These are phyloP conservation scores for Brachyhypopomus occidentalis DNA, from an alignment of 2,113 vertebrate genomes.

Conservation along the genomic window DNA sequence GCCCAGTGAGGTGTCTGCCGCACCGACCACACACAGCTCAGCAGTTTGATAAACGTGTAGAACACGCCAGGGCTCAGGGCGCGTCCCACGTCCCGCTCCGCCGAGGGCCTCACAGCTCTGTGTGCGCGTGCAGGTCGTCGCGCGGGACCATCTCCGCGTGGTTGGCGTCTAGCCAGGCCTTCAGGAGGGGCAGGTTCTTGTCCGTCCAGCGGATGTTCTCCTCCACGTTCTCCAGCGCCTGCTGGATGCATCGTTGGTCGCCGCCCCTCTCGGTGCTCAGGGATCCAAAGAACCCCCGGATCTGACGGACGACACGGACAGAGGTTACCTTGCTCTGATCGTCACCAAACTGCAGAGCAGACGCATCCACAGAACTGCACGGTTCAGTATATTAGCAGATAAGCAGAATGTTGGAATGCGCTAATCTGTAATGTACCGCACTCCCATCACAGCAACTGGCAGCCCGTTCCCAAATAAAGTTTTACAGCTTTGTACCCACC, in stretches of 20 bases:
- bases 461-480: too few relatives aligned
- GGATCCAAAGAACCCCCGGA: slow-evolving; percentile 81
- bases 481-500: slow-evolving; percentile 63
- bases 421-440: too few relatives aligned
- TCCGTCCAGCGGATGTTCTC: slow-evolving; percentile 90
- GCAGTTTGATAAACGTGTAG: too few relatives aligned
- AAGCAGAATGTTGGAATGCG: too few relatives aligned
- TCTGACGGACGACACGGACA: slow-evolving; percentile 62
- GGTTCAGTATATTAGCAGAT: too few relatives aligned
- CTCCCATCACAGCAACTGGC: too few relatives aligned
- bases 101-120: slow-evolving; percentile 24
- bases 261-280: slow-evolving; percentile 77
- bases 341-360: too few relatives aligned
- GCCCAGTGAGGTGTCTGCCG: too few relatives aligned
- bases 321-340: not conserved
- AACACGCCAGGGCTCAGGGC: too few relatives aligned
- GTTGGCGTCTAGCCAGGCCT: slow-evolving; percentile 73
- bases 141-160: not conserved
- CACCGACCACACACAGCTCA: too few relatives aligned
- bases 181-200: slow-evolving; percentile 78
- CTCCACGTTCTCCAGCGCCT: slow-evolving; percentile 82
- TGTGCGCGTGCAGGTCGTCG: not conserved
- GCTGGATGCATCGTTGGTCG: slow-evolving; percentile 82
- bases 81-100: too few relatives aligned
- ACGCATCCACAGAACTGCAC: too few relatives aligned